Evolutionary conservation across 2,797 vertebrate genomes (phyloP), one percentile per base, ranked within the genome.

Genomic region (Danionella dracula): DNA sequence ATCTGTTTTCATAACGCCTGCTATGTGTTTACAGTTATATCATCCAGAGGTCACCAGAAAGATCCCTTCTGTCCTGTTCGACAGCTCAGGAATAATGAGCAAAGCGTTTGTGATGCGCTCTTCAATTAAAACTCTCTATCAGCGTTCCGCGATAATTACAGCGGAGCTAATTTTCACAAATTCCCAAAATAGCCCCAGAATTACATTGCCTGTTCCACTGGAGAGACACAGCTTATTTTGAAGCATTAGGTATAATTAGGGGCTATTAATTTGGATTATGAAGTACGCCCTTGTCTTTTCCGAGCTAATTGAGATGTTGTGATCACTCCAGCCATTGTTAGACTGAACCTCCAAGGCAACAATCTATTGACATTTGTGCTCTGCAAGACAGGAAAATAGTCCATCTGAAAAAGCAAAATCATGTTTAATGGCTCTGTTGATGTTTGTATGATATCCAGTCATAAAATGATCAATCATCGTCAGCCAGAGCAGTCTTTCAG

Each of bases 211-310:
- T 82, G 82, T 81, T 84, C 80, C 78, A 78, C 70, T 76, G 74
- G 49, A 76, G 72, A 81, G 85, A 84, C 79, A 76, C 79, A 74
- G 76, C 79, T 84, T 87, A 82, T 86, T 85, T 85, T 83, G 77
- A 86, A 79, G 81, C 80, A 86, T 89, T 88, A 87, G 78, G 76
- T 23, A 23, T 84, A 85, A 90, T 89, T 88, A 89, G 79, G 46
- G 68, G 73, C 78, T 83, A 83, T 81, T 83, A 70, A 86, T 87
- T 83, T 83, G 77, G 80, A 84, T 84, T 77, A 81, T 73, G 73
- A 80, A 77, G 80, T 70, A 62, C 70, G 65, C 48, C 17, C 53
- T 46, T 64, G 61, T 68, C 65, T 68, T 66, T 61, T 20, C 16
- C 17, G n/a, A 65, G 51, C 34, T 72, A 65, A 75, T 70, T 78